Percentiles rank a stretch among this genome's conserved stretches.
These are phyloP conservation scores for Macheiramphus alcinus DNA, from an alignment of 2,113 vertebrate species.

Conservation along the genomic window DNA sequence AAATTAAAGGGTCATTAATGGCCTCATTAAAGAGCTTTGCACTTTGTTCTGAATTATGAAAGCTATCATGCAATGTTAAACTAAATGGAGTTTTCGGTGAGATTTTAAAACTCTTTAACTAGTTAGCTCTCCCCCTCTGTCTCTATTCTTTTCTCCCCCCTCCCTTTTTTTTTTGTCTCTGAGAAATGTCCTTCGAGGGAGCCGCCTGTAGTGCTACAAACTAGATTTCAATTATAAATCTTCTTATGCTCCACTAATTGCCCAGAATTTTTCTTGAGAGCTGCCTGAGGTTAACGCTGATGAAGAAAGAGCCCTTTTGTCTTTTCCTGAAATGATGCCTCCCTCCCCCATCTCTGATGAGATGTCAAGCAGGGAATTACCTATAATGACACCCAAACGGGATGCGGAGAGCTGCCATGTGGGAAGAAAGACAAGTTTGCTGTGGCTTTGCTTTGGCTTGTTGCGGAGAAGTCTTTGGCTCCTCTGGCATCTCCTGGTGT, in stretches of 20 bases:
- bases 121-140: not conserved
- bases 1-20: constrained; percentile 75
- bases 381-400: not conserved
- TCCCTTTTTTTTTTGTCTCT: not conserved
- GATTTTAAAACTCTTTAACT: constrained; percentile 49
- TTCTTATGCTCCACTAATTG: constrained; percentile 64
- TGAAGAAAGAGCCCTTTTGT: constrained; percentile 51
- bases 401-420: not conserved
- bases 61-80: constrained; percentile 44
- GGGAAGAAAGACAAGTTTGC: not conserved
- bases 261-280: constrained; percentile 60
- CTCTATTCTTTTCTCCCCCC: not conserved
- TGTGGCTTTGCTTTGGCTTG: not conserved
- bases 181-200: constrained; percentile 33
- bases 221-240: constrained; percentile 61
- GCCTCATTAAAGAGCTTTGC: constrained; percentile 67
- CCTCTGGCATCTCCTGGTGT: not conserved
- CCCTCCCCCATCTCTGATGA: not conserved
- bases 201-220: constrained; percentile 45
- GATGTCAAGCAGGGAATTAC: not conserved
- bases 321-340: constrained; percentile 40
- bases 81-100: constrained; percentile 20
- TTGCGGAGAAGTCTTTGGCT: not conserved
- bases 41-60: constrained; percentile 70
- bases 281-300: constrained; percentile 59